Percentiles rank a stretch among this genome's conserved stretches.
These are phyloP conservation scores for Drosophila sechellia DNA, from an alignment of 1,140 invertebrate genomes.

Conservation along the genomic window DNA sequence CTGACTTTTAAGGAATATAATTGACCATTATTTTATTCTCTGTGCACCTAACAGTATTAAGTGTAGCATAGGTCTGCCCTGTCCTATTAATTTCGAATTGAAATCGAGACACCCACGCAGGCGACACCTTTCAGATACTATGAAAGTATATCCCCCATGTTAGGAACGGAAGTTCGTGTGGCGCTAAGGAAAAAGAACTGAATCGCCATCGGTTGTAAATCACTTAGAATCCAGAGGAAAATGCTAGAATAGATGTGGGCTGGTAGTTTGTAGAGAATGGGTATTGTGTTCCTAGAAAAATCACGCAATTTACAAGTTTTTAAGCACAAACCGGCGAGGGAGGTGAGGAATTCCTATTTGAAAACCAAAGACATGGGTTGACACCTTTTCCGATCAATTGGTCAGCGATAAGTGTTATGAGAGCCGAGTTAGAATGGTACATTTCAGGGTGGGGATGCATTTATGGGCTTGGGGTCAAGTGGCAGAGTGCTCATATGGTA, in stretches of 20 bases:
- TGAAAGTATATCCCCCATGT: slow-evolving; percentile 17
- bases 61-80: slow-evolving; percentile 37
- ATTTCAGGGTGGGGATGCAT: slow-evolving; percentile 4
- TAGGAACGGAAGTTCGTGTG: slow-evolving; percentile 75
- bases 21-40: background rate
- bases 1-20: too few relatives aligned
- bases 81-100: slow-evolving; percentile 73
- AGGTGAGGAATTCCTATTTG: slow-evolving; percentile 11
- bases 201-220: slow-evolving; percentile 65
- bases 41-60: slow-evolving; percentile 16
- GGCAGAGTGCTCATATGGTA: slow-evolving; percentile 23
- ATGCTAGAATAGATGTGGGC: slow-evolving; percentile 33
- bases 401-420: slow-evolving; percentile 14
- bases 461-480: slow-evolving; percentile 26
- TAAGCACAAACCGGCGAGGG: slow-evolving; percentile 1
- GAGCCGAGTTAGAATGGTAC: slow-evolving; percentile 15
- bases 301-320: slow-evolving; percentile 41
- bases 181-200: slow-evolving; percentile 64
- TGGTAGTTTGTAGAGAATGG: slow-evolving; percentile 42
- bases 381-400: slow-evolving; percentile 54
- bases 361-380: slow-evolving; percentile 33
- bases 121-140: slow-evolving; percentile 40
- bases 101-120: slow-evolving; percentile 68
- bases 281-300: slow-evolving; percentile 32
- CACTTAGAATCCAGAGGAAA: slow-evolving; percentile 45